Evolutionary conservation across 2,888 invertebrate genomes (phyloP), one percentile per base, ranked within the genome.

Genomic region (Rhogogaster chlorosoma): DNA sequence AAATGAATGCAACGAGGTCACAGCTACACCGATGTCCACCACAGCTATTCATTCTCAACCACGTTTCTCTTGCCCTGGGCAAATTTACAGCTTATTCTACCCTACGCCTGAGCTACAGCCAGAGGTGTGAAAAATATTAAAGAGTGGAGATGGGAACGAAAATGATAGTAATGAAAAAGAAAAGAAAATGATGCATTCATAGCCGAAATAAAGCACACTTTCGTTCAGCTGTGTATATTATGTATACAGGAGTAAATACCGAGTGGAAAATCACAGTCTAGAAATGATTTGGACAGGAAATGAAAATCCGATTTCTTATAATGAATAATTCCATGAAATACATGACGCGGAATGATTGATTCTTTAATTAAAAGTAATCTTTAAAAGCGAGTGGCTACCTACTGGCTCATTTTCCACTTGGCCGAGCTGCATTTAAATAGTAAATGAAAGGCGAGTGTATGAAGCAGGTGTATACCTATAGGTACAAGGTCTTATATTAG

Each of bases 1-100:
- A 49, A 87, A 88, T 90, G 90, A 90, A 91, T 90, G 89, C 88
- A 91, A 90, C 89, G 90, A 85, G 91, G 91, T 90, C 91, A 90
- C 85, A 71, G 84, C 88, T 90, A 87, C 84, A 88, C 87, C 87
- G 82, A 85, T 88, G 88, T 88, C 89, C 88, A 86, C 86, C 86
- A 86, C 87, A 86, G 87, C 85, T 87, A 86, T 85, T 64, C 73
- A 32, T 75, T 61, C 73, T 78, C 84, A 57, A 83, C 67, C 64
- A 57, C 53, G 32, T 73, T 22, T 36, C 57, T 78, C 57, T 78
- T 36, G 78, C 78, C 78, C 36, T n/a, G 36, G 78, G 78, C 78
- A 57, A 78, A 78, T 78, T 78, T 78, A 78, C 78, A 78, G 78
- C 78, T 78, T 78, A 78, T 78, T 78, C 78, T 61, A 18, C 38